phyloP scores from a whole-genome alignment of 1,140 invertebrate genomes.

The Teleopsis dalmanni region DNA sequence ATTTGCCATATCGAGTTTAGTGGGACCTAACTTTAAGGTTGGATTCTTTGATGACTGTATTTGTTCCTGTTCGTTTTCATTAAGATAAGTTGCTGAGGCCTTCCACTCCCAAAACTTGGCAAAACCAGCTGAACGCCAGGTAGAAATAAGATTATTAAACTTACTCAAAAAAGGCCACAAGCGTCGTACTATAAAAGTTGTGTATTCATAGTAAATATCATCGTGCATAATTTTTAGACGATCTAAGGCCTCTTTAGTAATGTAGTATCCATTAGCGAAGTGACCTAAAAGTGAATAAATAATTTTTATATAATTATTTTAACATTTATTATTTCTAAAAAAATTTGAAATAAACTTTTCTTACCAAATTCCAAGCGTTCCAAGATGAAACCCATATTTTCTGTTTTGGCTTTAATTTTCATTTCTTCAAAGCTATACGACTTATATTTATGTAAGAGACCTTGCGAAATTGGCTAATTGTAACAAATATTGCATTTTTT shows the following conservation, averaged over 20 bases:
- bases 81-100: slow-evolving; percentile 27
- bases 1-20: slow-evolving; percentile 28
- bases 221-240: slow-evolving; percentile 35
- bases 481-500: background rate
- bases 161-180: slow-evolving; percentile 22
- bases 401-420: slow-evolving; percentile 18
- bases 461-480: slow-evolving; percentile 19
- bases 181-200: slow-evolving; percentile 26
- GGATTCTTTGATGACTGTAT: slow-evolving; percentile 23
- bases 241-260: slow-evolving; percentile 23
- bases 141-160: slow-evolving; percentile 26
- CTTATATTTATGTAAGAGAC: slow-evolving; percentile 20
- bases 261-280: slow-evolving; percentile 25
- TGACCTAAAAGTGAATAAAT: slow-evolving; percentile 17
- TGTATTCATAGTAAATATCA: slow-evolving; percentile 29
- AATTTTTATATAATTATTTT: too few relatives aligned
- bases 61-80: slow-evolving; percentile 27
- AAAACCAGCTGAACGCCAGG: slow-evolving; percentile 32
- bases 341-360: too few relatives aligned
- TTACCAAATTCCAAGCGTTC: slow-evolving; percentile 30
- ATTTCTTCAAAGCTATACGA: slow-evolving; percentile 18
- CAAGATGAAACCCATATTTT: slow-evolving; percentile 33
- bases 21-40: slow-evolving; percentile 28
- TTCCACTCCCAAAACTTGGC: slow-evolving; percentile 39
- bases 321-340: too few relatives aligned